Percentiles rank a stretch among this genome's conserved stretches.
Conservation (phyloP, 2,797 vertebrate genomes). For the Pipistrellus kuhlii region DNA sequence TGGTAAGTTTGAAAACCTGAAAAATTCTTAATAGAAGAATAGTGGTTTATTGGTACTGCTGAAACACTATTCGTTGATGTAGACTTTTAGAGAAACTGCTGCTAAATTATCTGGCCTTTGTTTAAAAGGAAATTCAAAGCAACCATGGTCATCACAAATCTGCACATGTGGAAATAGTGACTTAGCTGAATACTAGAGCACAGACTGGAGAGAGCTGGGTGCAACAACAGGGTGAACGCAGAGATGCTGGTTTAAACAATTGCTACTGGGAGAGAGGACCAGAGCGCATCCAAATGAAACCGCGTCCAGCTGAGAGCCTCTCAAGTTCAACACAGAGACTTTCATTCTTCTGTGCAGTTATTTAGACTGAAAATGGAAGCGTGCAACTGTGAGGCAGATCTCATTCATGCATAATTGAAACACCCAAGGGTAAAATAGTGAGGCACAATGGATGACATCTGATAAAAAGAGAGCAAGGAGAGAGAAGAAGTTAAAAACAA, state of each 20-base stretch:
- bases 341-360: constrained; percentile 81
- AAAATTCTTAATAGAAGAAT: not conserved
- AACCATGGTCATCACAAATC: not conserved
- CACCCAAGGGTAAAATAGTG: constrained; percentile 85
- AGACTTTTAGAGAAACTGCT: not conserved
- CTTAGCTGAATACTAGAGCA: not conserved
- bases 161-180: not conserved
- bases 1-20: constrained; percentile 6
- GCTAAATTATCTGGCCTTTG: not conserved
- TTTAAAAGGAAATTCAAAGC: constrained; percentile 36
- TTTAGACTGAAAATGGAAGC: constrained; percentile 86
- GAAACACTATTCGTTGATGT: not conserved
- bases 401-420: constrained; percentile 89
- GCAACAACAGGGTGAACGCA: not conserved
- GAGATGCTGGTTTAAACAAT: constrained; percentile 12
- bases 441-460: constrained; percentile 87
- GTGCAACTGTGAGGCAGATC: constrained; percentile 81
- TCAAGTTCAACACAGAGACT: constrained; percentile 85
- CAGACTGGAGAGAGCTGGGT: not conserved
- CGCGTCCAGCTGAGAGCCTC: constrained; percentile 76
- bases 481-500: constrained; percentile 84
- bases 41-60: not conserved
- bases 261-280: constrained; percentile 47
- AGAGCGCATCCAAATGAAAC: constrained; percentile 42
- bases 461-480: constrained; percentile 85